A percentile compares a stretch with the other conserved stretches of the same genome.
phyloP scores from a whole-genome alignment of 2,113 vertebrate species.

The Asarcornis scutulata region DNA sequence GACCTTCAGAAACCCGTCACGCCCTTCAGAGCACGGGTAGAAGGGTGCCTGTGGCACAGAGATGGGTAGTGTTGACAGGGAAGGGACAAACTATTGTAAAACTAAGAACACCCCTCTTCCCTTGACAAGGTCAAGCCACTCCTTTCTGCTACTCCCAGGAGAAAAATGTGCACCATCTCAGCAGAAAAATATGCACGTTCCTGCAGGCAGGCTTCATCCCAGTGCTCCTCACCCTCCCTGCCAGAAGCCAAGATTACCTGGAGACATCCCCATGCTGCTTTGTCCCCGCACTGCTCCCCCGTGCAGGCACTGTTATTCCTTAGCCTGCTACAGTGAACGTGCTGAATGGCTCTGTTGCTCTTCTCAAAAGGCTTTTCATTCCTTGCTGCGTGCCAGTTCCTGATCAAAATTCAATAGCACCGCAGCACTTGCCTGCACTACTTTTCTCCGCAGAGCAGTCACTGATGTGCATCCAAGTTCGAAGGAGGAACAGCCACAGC shows the following conservation, averaged over 20 bases:
- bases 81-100: background rate
- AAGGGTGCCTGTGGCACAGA: background rate
- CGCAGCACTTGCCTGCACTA: background rate
- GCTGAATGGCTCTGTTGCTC: background rate
- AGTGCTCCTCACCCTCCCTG: fast-evolving
- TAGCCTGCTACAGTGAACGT: background rate
- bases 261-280: background rate
- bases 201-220: background rate
- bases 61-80: background rate
- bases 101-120: background rate
- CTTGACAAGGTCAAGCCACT: background rate
- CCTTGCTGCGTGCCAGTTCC: background rate
- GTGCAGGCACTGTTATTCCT: background rate
- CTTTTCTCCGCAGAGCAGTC: background rate
- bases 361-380: background rate
- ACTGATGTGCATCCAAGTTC: background rate
- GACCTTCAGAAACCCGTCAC: background rate
- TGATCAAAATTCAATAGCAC: constrained; percentile 35
- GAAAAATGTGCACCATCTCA: background rate
- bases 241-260: background rate
- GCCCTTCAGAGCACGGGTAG: background rate
- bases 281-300: fast-evolving
- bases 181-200: background rate
- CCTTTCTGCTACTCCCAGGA: background rate
- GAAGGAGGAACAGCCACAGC: background rate